Base-by-base conservation (phyloP, 2,113 vertebrate species). In the Noturus placidus region DNA sequence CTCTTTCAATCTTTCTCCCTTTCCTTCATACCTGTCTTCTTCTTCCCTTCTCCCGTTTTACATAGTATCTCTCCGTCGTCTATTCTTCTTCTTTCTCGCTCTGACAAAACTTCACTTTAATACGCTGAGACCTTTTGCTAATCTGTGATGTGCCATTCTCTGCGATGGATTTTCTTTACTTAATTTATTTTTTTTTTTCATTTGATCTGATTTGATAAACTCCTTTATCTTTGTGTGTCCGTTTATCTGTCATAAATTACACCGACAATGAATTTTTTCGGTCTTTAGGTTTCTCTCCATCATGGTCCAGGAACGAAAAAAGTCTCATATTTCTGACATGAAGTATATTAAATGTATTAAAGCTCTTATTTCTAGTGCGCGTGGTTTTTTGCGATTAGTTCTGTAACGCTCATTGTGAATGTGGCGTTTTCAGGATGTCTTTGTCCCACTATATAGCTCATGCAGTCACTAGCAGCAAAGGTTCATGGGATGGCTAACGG, bases 401-500 rank as follows among this genome's bases (percentile, higher is more conserved):
- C 65, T n/a, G 65, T 67, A 67, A 15, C 65, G 1, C 67, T 19
- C 15, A 4, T 74, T 1, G 22, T 22, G 20, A 11, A 25, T 5
- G 22, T 8, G 42, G 25, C 3, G 46, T 50, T 52, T 79, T 79
- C 54, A 79, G 2, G 50, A 54, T 11, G 50, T 38, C 17, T 15
- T 46, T 85, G 2, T 19, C 52, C 15, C n/a, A 9, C 65, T 61
- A 15, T 46, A 11, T 17, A 82, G 50, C 22, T 59, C 65, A 52
- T 22, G 38, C 65, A 56, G 57, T 83, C 50, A n/a, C 25, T 8
- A 74, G 56, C 77, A 20, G 76, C 46, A 50, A n/a, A 83, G 85
- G 82, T 84, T 88, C 76, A 88, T 78, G 87, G 84, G 80, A 88
- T 86, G 70, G 83, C 67, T 88, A 87, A 87, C 85, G 83, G 79